Percentiles rank a stretch among this genome's conserved stretches.
Evolutionary conservation across 2,888 invertebrate genomes (phyloP).

Genomic region (Prosopocoilus inquinatus): DNA sequence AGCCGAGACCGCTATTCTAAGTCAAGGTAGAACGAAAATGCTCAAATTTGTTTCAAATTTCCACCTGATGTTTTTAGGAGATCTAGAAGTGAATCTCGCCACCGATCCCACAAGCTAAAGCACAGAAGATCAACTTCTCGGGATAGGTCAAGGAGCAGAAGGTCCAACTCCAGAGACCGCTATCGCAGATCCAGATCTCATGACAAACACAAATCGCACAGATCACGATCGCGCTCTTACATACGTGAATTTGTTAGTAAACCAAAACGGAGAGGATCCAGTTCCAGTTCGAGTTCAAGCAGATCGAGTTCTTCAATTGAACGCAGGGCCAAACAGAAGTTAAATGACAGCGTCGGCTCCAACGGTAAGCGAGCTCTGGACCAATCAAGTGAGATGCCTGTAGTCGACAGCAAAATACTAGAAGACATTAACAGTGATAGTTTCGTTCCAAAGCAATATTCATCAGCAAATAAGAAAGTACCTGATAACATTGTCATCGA

Average conservation of each 20-base stretch:
- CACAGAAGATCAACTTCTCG: conserved; percentile 34
- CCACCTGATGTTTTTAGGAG: not conserved
- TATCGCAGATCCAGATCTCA: conserved; percentile 25
- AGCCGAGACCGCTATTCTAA: conserved; percentile 36
- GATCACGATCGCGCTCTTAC: conserved; percentile 46
- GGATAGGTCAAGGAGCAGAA: conserved; percentile 29
- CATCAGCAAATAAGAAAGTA: conserved; percentile 59
- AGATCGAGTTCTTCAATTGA: not conserved
- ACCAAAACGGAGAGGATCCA: conserved; percentile 33
- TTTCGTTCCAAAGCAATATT: conserved; percentile 61
- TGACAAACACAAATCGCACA: conserved; percentile 33
- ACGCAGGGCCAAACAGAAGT: conserved; percentile 19
- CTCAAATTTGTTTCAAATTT: not conserved
- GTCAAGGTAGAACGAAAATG: conserved; percentile 29
- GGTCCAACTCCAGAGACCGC: conserved; percentile 24
- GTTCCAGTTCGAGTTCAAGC: conserved; percentile 28
- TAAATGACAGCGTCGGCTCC: not conserved
- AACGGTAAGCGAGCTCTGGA: not conserved
- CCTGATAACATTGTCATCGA: conserved; percentile 72
- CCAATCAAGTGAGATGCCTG: conserved; percentile 50
- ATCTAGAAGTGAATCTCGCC: conserved; percentile 29
- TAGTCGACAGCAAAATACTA: conserved; percentile 59
- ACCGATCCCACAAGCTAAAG: conserved; percentile 35
- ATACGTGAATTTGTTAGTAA: conserved; percentile 44
- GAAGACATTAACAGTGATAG: conserved; percentile 70